Conservation (phyloP, 2,888 invertebrate genomes). For the Eupithecia vulgata region DNA sequence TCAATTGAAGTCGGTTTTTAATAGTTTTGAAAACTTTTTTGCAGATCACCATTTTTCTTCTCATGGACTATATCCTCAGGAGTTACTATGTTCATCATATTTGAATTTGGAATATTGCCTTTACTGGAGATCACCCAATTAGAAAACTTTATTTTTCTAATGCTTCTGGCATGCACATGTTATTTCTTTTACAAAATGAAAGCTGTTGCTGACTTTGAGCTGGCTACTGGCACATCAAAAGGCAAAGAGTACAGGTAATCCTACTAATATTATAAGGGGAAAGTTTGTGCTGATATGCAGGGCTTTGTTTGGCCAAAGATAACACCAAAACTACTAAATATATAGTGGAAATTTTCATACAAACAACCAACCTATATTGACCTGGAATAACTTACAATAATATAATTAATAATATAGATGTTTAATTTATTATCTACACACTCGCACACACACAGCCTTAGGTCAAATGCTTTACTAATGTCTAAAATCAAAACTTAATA, state of each 20-base stretch:
- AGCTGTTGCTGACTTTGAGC: slow-evolving; percentile 71
- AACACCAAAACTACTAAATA: no score
- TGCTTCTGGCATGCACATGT: slow-evolving; percentile 65
- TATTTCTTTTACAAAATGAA: slow-evolving; percentile 79
- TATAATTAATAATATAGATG: no score
- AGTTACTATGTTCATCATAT: slow-evolving; percentile 86
- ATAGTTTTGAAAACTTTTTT: slow-evolving; percentile 40
- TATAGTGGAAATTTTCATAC: no score
- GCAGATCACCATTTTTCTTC: slow-evolving; percentile 89
- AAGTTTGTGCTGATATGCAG: no score
- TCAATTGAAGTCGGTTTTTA: not conserved
- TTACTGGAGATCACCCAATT: slow-evolving; percentile 86
- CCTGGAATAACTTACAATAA: no score
- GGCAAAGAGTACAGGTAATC: slow-evolving; percentile 75
- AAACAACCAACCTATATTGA: no score
- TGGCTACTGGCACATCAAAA: slow-evolving; percentile 71
- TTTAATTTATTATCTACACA: no score
- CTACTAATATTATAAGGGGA: not conserved
- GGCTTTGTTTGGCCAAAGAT: no score
- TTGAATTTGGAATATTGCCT: slow-evolving; percentile 88
- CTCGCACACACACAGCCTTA: no score
- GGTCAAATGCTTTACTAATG: no score
- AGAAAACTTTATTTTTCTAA: slow-evolving; percentile 74
- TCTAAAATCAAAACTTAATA: no score
- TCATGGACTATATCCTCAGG: slow-evolving; percentile 89